Conservation (phyloP, 92 coral and sea anemone genomes). For the Zoanthus sansibaricus region DNA sequence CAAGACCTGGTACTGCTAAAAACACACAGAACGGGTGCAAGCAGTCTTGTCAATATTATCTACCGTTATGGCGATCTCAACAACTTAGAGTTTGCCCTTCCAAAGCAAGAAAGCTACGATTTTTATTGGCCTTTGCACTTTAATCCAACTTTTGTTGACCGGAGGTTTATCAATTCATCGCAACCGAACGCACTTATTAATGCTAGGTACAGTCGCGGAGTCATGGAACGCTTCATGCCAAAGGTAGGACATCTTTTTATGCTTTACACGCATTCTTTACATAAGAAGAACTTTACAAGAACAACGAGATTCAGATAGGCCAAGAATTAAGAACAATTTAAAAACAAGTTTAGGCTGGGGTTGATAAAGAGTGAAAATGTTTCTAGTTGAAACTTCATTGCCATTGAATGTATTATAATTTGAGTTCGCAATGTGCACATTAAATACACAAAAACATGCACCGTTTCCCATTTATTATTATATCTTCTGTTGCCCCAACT, state of each 20-base stretch:
- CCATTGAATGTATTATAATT: no score
- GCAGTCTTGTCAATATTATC: slow-evolving; percentile 82
- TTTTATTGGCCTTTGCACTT: slow-evolving; percentile 89
- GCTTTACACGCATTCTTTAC: no score
- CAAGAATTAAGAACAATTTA: no score
- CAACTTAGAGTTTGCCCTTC: slow-evolving; percentile 88
- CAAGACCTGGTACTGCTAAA: slow-evolving; percentile 69
- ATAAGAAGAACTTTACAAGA: no score
- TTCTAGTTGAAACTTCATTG: no score
- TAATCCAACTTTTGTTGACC: slow-evolving; percentile 90
- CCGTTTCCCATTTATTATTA: no score
- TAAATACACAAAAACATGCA: no score
- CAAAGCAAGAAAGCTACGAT: slow-evolving; percentile 79
- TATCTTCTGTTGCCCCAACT: no score
- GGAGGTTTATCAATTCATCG: slow-evolving; percentile 66
- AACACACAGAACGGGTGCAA: slow-evolving; percentile 80
- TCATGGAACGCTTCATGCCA: slow-evolving; percentile 76
- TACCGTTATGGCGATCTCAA: slow-evolving; percentile 95
- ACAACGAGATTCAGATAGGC: no score
- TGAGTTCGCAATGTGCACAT: no score
- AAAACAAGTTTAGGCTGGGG: no score
- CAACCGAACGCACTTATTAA: slow-evolving; percentile 73
- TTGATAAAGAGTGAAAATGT: no score
- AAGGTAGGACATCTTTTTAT: slow-evolving; percentile 58
- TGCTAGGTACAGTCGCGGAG: slow-evolving; percentile 69